phyloP scores from a whole-genome alignment of 2,888 invertebrate species.

The Gari tellinella region DNA sequence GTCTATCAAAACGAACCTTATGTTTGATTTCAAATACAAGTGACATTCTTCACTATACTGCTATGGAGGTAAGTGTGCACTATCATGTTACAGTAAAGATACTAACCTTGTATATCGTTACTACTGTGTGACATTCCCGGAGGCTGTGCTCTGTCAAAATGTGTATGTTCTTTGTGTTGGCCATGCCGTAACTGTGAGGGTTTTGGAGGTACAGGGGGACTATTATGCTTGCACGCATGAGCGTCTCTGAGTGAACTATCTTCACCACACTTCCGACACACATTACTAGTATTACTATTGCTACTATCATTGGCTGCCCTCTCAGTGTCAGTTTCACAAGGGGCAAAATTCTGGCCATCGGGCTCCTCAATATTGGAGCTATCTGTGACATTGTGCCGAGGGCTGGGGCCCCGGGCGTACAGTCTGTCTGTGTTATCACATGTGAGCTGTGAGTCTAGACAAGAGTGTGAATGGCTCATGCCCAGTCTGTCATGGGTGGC shows the following conservation, averaged over 20 bases:
- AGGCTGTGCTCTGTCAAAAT: slow-evolving; percentile 56
- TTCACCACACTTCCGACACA: slow-evolving; percentile 50
- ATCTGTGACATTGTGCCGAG: slow-evolving; percentile 16
- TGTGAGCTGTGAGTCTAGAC: slow-evolving; percentile 39
- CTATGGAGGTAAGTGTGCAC: too few relatives aligned
- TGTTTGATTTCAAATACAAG: too few relatives aligned
- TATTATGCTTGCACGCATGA: slow-evolving; percentile 47
- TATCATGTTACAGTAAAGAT: too few relatives aligned
- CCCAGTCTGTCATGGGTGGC: slow-evolving; percentile 63
- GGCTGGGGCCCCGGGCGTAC: neutral
- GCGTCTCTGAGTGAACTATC: slow-evolving; percentile 23
- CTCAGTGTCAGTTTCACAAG: slow-evolving; percentile 24
- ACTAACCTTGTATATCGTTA: slow-evolving; percentile 45
- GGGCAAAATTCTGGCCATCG: slow-evolving; percentile 37
- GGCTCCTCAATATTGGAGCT: slow-evolving; percentile 29
- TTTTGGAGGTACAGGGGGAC: slow-evolving; percentile 66
- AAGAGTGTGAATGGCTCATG: slow-evolving; percentile 34
- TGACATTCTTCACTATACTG: too few relatives aligned
- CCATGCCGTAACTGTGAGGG: slow-evolving; percentile 46
- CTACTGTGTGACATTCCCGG: slow-evolving; percentile 36
- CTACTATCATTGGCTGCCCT: neutral
- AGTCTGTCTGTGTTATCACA: slow-evolving; percentile 27
- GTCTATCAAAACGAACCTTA: too few relatives aligned
- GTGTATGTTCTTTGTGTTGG: slow-evolving; percentile 53
- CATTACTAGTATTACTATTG: slow-evolving; percentile 7